These are phyloP conservation scores for Poecile montanus DNA, from an alignment of 2,797 vertebrate species.

Conservation along the genomic window DNA sequence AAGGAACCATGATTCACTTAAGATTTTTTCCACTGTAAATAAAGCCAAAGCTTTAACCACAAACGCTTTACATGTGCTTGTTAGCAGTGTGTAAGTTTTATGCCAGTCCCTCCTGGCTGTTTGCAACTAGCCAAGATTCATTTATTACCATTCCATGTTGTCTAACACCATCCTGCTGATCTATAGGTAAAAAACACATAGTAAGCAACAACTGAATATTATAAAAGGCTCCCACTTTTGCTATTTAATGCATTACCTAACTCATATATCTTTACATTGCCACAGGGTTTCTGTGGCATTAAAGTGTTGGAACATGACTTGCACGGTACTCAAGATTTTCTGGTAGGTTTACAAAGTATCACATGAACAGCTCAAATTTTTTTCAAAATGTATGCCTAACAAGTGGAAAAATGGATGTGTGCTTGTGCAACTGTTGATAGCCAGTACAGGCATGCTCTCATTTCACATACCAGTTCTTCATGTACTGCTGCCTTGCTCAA, in stretches of 20 bases:
- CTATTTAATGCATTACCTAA: slow-evolving; percentile 7
- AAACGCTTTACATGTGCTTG: not conserved
- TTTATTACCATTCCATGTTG: not conserved
- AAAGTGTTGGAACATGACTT: not conserved
- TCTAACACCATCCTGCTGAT: slow-evolving; percentile 19
- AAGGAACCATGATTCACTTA: not conserved
- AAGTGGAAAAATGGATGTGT: not conserved
- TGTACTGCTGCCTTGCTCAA: not conserved
- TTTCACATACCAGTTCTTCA: not conserved
- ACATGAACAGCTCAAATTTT: not conserved
- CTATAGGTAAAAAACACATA: not conserved
- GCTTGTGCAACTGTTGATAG: not conserved
- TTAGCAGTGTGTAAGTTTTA: not conserved
- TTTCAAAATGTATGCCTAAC: not conserved
- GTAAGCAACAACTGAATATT: not conserved
- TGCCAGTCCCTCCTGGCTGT: not conserved
- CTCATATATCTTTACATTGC: not conserved
- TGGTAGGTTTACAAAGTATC: not conserved
- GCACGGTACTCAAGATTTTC: not conserved
- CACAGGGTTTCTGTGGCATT: not conserved
- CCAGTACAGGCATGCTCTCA: not conserved
- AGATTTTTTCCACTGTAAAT: not conserved
- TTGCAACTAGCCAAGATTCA: not conserved
- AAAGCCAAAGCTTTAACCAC: not conserved
- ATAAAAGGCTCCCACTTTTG: not conserved